phyloP scores from a whole-genome alignment of 2,797 vertebrate genomes.

The Paramormyrops hopkinsi region DNA sequence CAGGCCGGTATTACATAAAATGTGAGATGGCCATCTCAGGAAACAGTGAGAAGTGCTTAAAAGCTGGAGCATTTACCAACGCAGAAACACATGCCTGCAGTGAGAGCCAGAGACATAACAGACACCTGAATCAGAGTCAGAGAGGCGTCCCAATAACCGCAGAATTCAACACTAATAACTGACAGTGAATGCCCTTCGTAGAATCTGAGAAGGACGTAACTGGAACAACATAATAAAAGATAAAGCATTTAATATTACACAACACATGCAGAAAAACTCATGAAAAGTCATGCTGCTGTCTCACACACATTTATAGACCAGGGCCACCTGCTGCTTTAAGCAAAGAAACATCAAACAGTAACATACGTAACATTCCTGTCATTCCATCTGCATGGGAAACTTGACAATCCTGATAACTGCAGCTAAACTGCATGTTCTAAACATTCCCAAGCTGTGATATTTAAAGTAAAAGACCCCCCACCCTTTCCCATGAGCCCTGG shows the following conservation, averaged over 20 bases:
- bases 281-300: background rate
- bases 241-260: background rate
- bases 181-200: background rate
- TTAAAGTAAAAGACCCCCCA: background rate
- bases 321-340: background rate
- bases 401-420: background rate
- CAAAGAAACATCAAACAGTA: background rate
- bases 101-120: background rate
- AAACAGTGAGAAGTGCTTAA: background rate
- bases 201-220: background rate
- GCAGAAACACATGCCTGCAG: background rate
- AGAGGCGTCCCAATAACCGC: background rate
- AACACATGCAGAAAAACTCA: background rate
- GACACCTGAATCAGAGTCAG: background rate
- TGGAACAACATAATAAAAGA: background rate
- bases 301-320: background rate
- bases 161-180: background rate
- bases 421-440: background rate
- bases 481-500: background rate
- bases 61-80: background rate
- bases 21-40: background rate
- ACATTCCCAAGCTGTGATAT: background rate
- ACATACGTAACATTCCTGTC: background rate
- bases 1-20: background rate
- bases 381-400: background rate